Evolutionary conservation across 1,140 invertebrate species (phyloP).

Genomic region (Heliconius himera): DNA sequence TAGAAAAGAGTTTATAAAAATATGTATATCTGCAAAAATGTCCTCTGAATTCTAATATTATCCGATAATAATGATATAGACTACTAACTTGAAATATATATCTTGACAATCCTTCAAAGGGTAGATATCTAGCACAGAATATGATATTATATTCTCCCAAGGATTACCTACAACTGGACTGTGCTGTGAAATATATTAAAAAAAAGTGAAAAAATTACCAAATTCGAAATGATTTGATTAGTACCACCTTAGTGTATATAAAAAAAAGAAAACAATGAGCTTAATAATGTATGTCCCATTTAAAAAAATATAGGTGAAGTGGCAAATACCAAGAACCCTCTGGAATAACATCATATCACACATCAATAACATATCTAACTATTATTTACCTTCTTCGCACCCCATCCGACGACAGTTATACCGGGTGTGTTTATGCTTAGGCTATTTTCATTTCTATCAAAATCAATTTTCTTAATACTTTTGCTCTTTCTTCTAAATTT

Average conservation of each 20-base stretch:
- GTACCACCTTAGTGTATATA: too few relatives aligned
- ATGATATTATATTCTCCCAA: conserved; percentile 55
- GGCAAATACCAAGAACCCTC: too few relatives aligned
- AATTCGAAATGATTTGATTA: too few relatives aligned
- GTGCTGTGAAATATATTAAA: conserved; percentile 37
- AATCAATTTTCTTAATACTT: conserved; percentile 63
- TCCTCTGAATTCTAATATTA: too few relatives aligned
- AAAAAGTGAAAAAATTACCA: not conserved
- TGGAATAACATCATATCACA: too few relatives aligned
- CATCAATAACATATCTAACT: too few relatives aligned
- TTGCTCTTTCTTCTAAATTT: conserved; percentile 44
- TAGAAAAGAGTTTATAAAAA: too few relatives aligned
- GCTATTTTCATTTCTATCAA: conserved; percentile 47
- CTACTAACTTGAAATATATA: conserved; percentile 56
- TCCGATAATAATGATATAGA: conserved; percentile 13
- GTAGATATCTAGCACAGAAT: conserved; percentile 54
- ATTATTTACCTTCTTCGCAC: conserved; percentile 53
- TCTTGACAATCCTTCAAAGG: conserved; percentile 56
- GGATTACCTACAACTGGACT: conserved; percentile 50
- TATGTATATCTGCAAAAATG: too few relatives aligned
- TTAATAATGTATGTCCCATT: not conserved
- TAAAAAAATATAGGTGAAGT: not conserved
- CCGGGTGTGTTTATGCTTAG: conserved; percentile 51
- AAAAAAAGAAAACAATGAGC: not conserved
- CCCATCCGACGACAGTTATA: conserved; percentile 68